Conservation (phyloP, 2,888 invertebrate species). For the Xanthorhoe designata region DNA sequence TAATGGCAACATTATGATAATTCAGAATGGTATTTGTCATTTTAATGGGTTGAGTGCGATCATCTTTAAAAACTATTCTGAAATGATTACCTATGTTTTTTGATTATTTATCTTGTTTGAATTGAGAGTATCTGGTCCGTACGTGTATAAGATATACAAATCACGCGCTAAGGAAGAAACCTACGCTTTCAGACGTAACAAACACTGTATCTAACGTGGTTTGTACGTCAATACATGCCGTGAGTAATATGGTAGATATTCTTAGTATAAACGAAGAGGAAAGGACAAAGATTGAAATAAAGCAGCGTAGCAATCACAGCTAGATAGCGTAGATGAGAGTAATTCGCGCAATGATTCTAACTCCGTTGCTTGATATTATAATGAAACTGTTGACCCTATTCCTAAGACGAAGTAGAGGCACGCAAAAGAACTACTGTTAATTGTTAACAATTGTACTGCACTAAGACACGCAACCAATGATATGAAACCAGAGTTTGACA, state of each 20-base stretch:
- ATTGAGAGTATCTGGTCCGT: constrained; percentile 31
- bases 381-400: constrained; percentile 73
- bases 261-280: constrained; percentile 37
- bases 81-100: constrained; percentile 24
- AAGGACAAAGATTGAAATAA: constrained; percentile 31
- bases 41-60: constrained; percentile 46
- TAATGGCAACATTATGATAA: constrained; percentile 52
- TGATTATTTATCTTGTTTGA: constrained; percentile 30
- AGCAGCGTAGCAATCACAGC: constrained; percentile 28
- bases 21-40: constrained; percentile 48
- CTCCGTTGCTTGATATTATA: constrained; percentile 45
- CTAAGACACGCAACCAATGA: constrained; percentile 78
- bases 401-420: constrained; percentile 71
- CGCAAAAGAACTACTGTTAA: constrained; percentile 82
- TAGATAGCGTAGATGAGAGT: constrained; percentile 23
- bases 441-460: constrained; percentile 80
- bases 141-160: constrained; percentile 46
- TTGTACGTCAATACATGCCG: constrained; percentile 62
- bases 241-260: constrained; percentile 57
- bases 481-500: constrained; percentile 62
- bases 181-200: constrained; percentile 62
- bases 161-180: constrained; percentile 60
- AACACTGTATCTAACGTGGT: constrained; percentile 61
- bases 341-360: constrained; percentile 30
- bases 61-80: constrained; percentile 42